Conservation (phyloP, 2,888 invertebrate genomes). For the Ochropleura plecta region DNA sequence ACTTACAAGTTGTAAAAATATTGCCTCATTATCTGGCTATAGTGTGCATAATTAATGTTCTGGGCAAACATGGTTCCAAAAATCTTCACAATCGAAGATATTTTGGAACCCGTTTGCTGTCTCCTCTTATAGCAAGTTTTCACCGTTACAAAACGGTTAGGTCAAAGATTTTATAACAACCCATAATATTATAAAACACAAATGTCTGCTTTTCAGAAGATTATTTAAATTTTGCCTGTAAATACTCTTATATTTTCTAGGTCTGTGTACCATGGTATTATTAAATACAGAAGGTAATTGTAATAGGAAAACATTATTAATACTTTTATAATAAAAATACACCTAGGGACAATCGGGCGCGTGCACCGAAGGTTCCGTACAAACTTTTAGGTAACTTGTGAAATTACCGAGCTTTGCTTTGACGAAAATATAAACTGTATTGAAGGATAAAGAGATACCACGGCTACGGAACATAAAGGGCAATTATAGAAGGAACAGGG, state of each 20-base stretch:
- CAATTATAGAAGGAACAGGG: too few relatives aligned
- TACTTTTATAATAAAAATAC: too few relatives aligned
- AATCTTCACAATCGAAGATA: too few relatives aligned
- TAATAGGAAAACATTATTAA: not conserved
- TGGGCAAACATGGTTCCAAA: too few relatives aligned
- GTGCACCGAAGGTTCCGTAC: too few relatives aligned
- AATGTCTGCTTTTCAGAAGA: not conserved
- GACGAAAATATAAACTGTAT: too few relatives aligned
- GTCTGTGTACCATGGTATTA: not conserved
- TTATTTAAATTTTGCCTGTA: not conserved
- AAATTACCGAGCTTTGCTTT: too few relatives aligned
- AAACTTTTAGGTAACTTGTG: too few relatives aligned
- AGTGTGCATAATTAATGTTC: not conserved
- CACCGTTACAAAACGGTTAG: constrained; percentile 25
- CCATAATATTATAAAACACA: not conserved
- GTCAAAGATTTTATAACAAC: not conserved
- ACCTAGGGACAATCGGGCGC: too few relatives aligned
- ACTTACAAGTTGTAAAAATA: not conserved
- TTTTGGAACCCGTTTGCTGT: constrained; percentile 12
- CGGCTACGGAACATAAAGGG: too few relatives aligned
- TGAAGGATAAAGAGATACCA: too few relatives aligned
- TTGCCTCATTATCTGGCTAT: not conserved
- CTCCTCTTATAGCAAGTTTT: constrained; percentile 15
- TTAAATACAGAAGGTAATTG: not conserved
- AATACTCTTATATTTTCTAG: not conserved